Conservation (phyloP, 2,888 invertebrate species). For the Hipparchia semele region DNA sequence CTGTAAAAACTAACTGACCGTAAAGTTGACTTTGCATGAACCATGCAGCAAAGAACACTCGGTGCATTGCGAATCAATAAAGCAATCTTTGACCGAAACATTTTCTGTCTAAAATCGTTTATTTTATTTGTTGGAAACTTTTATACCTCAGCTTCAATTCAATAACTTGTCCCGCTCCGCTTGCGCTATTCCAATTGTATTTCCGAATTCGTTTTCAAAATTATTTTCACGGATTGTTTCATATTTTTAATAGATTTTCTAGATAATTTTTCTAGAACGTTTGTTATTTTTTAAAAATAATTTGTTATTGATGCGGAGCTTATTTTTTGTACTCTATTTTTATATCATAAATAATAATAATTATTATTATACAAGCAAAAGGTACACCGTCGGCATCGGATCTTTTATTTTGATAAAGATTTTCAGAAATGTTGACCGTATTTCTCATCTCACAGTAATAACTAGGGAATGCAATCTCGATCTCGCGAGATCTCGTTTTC, state of each 20-base stretch:
- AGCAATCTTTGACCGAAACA: conserved; percentile 44
- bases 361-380: too few species aligned
- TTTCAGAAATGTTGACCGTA: too few species aligned
- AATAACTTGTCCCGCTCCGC: conserved; percentile 43
- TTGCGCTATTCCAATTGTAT: conserved; percentile 37
- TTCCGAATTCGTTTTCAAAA: conserved; percentile 37
- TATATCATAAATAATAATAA: too few species aligned
- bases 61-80: conserved; percentile 41
- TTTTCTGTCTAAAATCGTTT: conserved; percentile 41
- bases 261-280: background rate
- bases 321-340: too few species aligned
- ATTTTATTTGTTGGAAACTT: conserved; percentile 45
- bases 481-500: too few species aligned
- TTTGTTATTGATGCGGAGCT: too few species aligned
- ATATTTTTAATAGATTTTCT: conserved; percentile 33
- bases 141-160: conserved; percentile 40
- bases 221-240: conserved; percentile 35
- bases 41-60: conserved; percentile 14
- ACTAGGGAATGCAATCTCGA: too few species aligned
- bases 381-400: too few species aligned
- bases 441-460: too few species aligned
- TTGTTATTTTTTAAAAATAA: too few species aligned
- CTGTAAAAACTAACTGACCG: conserved; percentile 3
- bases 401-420: too few species aligned
- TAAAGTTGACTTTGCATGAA: conserved; percentile 13